A percentile compares a stretch with the other conserved stretches of the same genome.
Conservation (phyloP, 2,888 invertebrate species). For the Lordiphosa andalusiaca region DNA sequence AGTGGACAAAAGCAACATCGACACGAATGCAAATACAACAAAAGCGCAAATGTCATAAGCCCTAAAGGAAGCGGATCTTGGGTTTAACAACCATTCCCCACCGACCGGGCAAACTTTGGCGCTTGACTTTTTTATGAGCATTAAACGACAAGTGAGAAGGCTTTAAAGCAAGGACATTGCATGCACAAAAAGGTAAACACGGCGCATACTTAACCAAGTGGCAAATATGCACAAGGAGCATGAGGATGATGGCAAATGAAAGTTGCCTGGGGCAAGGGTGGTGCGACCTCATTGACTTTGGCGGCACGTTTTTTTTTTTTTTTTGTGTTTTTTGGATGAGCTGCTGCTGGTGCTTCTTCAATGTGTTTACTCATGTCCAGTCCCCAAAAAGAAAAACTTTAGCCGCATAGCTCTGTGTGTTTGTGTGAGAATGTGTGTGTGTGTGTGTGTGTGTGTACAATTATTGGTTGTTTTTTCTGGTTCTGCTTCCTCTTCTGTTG, state of each 20-base stretch:
- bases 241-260: conserved; percentile 36
- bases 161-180: conserved; percentile 55
- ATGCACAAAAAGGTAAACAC: conserved; percentile 54
- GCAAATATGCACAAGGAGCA: conserved; percentile 46
- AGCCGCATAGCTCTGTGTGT: conserved; percentile 46
- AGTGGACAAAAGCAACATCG: conserved; percentile 47
- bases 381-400: conserved; percentile 16
- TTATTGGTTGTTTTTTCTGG: conserved; percentile 33
- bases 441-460: conserved; percentile 14
- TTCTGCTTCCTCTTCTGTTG: conserved; percentile 13
- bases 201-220: conserved; percentile 46
- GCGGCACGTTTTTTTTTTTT: conserved; percentile 50
- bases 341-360: conserved; percentile 11
- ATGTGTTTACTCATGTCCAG: conserved; percentile 19
- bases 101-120: conserved; percentile 15
- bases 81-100: not conserved
- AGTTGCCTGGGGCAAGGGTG: conserved; percentile 7
- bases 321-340: conserved; percentile 14
- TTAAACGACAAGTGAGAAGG: conserved; percentile 2
- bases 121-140: conserved; percentile 27
- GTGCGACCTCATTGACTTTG: conserved; percentile 67
- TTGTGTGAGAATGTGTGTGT: not conserved
- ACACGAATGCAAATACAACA: conserved; percentile 49
- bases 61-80: conserved; percentile 12
- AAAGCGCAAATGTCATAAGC: conserved; percentile 48